Base-by-base conservation (phyloP, 2,797 vertebrate species). In the Rhinogobio ventralis region DNA sequence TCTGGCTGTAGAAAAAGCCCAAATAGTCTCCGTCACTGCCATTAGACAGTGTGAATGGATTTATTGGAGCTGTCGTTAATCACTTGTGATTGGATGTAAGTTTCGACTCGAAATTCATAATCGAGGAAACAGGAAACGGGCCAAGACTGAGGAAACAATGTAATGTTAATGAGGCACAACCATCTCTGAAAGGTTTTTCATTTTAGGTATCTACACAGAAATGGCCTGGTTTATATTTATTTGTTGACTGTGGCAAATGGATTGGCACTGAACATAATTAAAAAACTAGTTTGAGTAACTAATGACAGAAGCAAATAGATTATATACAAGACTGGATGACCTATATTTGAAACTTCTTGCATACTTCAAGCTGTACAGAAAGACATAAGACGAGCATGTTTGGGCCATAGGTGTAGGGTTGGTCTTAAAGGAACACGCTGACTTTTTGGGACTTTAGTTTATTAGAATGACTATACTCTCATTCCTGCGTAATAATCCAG, bases 91-190 rank as follows among this genome's bases (percentile, higher is more conserved):
- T 81, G 66, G 71, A 74, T 39, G 67, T 73, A n/a, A 13, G 53
- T 85, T 81, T 79, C 36, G 62, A 81, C 62, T 74, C 28, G 23
- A 75, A 28, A 83, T 69, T 84, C 78, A 78, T 81, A 87, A 84
- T 86, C 67, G 83, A 80, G 74, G 73, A 79, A 84, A 79, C 67
- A 75, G 80, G 39, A 87, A 67, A 39, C 81, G 36, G 51, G 33
- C 45, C 74, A 75, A 62, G 67, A 69, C 11, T 23, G 62, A 74
- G 55, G 69, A 87, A 85, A 81, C 62, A 69, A 76, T 81, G 76
- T 77, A 51, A 19, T 39, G 74, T 42, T 85, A 85, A 80, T 88
- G 86, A 88, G 60, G 79, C 82, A 71, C 67, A 86, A 60, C 71
- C 71, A 28, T 30, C 17, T 10, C 68, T 66, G 74, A 86, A 57